phyloP scores from a whole-genome alignment of 2,797 vertebrate genomes.

The Phoeniculus purpureus region DNA sequence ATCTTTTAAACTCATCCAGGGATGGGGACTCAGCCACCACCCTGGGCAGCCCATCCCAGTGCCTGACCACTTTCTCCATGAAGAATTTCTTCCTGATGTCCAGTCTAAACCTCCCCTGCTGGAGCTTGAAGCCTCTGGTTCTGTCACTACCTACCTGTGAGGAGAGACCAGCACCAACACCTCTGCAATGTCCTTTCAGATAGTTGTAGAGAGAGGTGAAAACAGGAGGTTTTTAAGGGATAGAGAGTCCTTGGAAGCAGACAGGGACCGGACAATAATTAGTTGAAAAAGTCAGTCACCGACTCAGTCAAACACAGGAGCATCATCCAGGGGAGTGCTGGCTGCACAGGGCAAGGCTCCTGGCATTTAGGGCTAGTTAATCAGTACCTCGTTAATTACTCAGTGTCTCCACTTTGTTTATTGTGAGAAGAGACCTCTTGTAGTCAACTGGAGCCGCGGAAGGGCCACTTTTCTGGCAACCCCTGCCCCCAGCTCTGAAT shows the following conservation, averaged over 20 bases:
- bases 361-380: not conserved
- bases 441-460: not conserved
- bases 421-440: not conserved
- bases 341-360: not conserved
- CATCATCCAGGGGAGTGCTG: not conserved
- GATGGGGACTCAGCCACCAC: too few species aligned
- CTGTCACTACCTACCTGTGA: too few species aligned
- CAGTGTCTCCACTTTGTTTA: not conserved
- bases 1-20: too few species aligned
- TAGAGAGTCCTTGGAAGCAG: constrained; percentile 2
- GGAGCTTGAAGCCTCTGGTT: too few species aligned
- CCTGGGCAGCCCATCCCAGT: too few species aligned
- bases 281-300: constrained; percentile 1
- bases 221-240: constrained; percentile 13
- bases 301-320: constrained; percentile 14
- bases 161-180: too few species aligned
- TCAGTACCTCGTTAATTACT: not conserved
- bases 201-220: too few species aligned
- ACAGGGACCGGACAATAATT: not conserved
- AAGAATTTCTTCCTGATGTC: too few species aligned
- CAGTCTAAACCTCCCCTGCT: too few species aligned
- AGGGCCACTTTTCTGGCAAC: not conserved
- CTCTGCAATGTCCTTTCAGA: too few species aligned
- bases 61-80: too few species aligned
- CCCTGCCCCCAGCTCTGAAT: not conserved